Base-by-base conservation (phyloP, 2,888 invertebrate genomes). In the Prosapia bicincta region DNA sequence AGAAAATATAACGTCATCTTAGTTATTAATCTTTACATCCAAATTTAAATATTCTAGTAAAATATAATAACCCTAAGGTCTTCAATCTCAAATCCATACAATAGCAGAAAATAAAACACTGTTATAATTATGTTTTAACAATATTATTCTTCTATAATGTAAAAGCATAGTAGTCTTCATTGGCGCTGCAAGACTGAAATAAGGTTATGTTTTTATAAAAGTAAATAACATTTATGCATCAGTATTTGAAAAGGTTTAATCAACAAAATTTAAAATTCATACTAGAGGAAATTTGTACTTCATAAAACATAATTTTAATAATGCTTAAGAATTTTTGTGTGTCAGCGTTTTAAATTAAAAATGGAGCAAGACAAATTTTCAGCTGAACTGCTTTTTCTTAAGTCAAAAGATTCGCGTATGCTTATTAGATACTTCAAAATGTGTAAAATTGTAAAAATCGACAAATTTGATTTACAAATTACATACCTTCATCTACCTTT, bases 401-500 rank as follows among this genome's bases (percentile, higher is more conserved):
- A 74, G 69, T 65, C n/a, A 65, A 43, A 68, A 30, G 43, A 38
- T 43, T 30, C 23, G 26, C 68, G 23, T 20, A 38, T 43, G 20
- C 15, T 68, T n/a, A 73, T 26, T 24, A 32, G 65, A 6, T 24
- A 54, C 54, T 54, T 20, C n/a, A n/a, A n/a, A 54, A 54, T n/a
- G 2, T 20, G 7, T n/a, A 54, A 6, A 5, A 30, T 54, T 20
- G 1, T 54, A 54, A 1, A 2, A 54, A 54, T 54, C 3, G 13
- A 26, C 15, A 30, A 66, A 3, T 69, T 20, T 43, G 7, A 65
- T 26, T 26, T 3, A 26, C 7, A 69, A 25, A 72, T 80, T 82
- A 84, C 85, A 81, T 85, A 90, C 90, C 89, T 90, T 89, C 90
- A 90, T 90, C 89, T 89, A 90, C 89, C 88, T 89, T 89, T 88